A percentile compares a stretch with the other conserved stretches of the same genome.
phyloP scores from a whole-genome alignment of 2,888 invertebrate species.

The Catotricha subobsoleta region DNA sequence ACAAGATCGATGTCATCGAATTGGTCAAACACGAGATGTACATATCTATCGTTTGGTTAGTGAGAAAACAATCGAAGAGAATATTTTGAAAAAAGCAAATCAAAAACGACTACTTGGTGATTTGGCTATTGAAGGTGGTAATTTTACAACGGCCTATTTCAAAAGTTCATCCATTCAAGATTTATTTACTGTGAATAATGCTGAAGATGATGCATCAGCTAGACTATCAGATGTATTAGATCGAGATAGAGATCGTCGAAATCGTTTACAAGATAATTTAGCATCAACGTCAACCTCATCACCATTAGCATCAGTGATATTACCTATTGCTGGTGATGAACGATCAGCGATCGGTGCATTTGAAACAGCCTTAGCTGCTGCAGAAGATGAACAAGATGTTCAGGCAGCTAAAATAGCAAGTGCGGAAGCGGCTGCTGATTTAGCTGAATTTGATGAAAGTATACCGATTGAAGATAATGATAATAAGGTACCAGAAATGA shows the following conservation, averaged over 20 bases:
- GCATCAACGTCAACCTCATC: conserved; percentile 12
- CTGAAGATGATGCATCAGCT: conserved; percentile 38
- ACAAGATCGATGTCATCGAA: conserved; percentile 92
- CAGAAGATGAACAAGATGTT: conserved; percentile 90
- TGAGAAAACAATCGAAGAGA: conserved; percentile 95
- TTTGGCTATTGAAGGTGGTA: conserved; percentile 95
- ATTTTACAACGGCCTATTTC: conserved; percentile 94
- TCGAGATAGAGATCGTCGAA: conserved; percentile 30
- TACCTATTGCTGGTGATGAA: conserved; percentile 29
- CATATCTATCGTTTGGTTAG: conserved; percentile 95
- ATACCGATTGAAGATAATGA: conserved; percentile 63
- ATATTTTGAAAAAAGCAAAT: conserved; percentile 96
- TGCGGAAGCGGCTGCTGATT: conserved; percentile 74
- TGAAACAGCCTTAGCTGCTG: conserved; percentile 72
- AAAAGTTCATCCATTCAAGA: conserved; percentile 86
- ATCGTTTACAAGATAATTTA: conserved; percentile 11
- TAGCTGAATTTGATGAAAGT: conserved; percentile 91
- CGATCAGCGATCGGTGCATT: conserved; percentile 45
- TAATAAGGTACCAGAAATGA: conserved; percentile 36
- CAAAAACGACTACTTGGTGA: conserved; percentile 92
- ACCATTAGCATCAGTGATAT: conserved; percentile 9
- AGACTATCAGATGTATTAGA: conserved; percentile 40
- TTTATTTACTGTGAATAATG: conserved; percentile 61
- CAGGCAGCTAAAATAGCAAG: conserved; percentile 76
- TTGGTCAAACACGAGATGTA: conserved; percentile 97